phyloP scores from a whole-genome alignment of 2,888 invertebrate genomes.

The Rhagium mordax region DNA sequence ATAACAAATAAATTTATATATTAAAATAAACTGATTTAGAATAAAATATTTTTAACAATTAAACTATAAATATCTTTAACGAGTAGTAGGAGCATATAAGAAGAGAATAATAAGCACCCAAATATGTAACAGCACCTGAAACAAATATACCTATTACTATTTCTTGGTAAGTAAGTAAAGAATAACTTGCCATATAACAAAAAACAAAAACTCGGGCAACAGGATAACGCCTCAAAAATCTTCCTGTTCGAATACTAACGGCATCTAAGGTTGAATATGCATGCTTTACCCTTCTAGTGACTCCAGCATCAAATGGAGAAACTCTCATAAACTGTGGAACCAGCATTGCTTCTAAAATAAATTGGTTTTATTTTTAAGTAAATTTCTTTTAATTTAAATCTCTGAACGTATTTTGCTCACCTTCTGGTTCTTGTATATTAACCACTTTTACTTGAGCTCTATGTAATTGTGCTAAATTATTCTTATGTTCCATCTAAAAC shows the following conservation, averaged over 20 bases:
- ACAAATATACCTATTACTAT: conserved; percentile 46
- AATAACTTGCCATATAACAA: conserved; percentile 80
- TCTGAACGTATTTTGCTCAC: conserved; percentile 50
- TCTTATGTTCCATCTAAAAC: conserved; percentile 75
- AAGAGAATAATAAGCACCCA: conserved; percentile 88
- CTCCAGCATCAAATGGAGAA: conserved; percentile 83
- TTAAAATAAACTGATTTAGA: conserved; percentile 32
- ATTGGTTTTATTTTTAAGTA: too few species aligned
- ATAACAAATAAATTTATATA: conserved; percentile 16
- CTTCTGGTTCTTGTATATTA: conserved; percentile 77
- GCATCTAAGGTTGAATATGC: conserved; percentile 85
- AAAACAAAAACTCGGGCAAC: conserved; percentile 87
- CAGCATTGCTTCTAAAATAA: conserved; percentile 76
- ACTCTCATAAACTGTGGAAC: conserved; percentile 82
- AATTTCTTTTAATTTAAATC: too few species aligned
- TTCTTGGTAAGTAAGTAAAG: conserved; percentile 30
- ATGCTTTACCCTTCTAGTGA: conserved; percentile 82
- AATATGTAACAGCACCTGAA: conserved; percentile 82
- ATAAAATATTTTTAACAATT: conserved; percentile 32
- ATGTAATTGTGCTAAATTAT: conserved; percentile 72
- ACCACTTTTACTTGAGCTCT: conserved; percentile 73
- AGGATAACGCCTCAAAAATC: conserved; percentile 87
- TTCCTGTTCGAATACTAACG: conserved; percentile 84
- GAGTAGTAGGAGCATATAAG: conserved; percentile 72
- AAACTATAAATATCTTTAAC: conserved; percentile 41